Percentiles rank a stretch among this genome's conserved stretches.
These are phyloP conservation scores for Solea senegalensis DNA, from an alignment of 2,113 vertebrate species.

Conservation along the genomic window DNA sequence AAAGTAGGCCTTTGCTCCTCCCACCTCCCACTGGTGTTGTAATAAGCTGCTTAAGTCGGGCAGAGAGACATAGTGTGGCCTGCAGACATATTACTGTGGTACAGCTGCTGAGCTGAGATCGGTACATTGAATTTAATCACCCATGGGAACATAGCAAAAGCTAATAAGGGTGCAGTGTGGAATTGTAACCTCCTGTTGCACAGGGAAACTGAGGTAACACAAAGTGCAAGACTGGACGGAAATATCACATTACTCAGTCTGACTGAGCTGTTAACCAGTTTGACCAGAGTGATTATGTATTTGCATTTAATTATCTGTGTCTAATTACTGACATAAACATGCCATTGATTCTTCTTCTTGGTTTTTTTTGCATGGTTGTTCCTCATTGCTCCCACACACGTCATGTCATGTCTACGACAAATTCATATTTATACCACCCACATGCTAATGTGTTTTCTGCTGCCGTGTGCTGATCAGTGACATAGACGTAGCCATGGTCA, in stretches of 20 bases:
- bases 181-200: slow-evolving; percentile 53
- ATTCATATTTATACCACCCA: slow-evolving; percentile 41
- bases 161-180: slow-evolving; percentile 51
- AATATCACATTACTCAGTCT: slow-evolving; percentile 25
- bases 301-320: not conserved
- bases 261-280: not conserved
- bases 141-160: slow-evolving; percentile 47
- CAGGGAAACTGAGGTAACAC: slow-evolving; percentile 34
- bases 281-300: not conserved
- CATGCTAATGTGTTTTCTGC: slow-evolving; percentile 34
- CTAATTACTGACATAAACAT: not conserved
- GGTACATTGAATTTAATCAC: slow-evolving; percentile 55
- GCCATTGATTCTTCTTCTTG: not conserved
- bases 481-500: not conserved
- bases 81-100: slow-evolving; percentile 42
- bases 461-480: slow-evolving; percentile 6
- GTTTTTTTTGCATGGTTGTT: not conserved
- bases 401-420: not conserved
- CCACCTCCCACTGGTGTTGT: slow-evolving; percentile 28
- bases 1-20: slow-evolving; percentile 12
- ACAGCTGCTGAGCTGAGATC: slow-evolving; percentile 39
- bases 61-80: slow-evolving; percentile 38
- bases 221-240: slow-evolving; percentile 11
- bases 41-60: slow-evolving; percentile 67
- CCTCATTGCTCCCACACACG: slow-evolving; percentile 24